Percentiles rank a stretch among this genome's conserved stretches.
Evolutionary conservation across 2,113 vertebrate genomes (phyloP).

Genomic region (Oriolus oriolus): DNA sequence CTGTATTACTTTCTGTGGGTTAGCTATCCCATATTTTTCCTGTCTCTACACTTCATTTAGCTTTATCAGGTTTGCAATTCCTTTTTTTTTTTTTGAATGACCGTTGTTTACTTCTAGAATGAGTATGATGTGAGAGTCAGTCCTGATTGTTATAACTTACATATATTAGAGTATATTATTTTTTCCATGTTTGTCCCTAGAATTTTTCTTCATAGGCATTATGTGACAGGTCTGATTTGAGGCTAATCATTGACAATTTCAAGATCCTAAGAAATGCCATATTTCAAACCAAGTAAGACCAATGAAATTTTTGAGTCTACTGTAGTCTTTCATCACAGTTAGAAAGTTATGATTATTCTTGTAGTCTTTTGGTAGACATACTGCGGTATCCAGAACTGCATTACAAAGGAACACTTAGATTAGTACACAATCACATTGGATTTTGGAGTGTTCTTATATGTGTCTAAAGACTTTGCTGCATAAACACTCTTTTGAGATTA

Average conservation of each 20-base stretch:
- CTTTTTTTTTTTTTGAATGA: neutral
- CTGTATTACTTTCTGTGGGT: neutral
- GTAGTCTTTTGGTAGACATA: neutral
- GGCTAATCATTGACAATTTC: neutral
- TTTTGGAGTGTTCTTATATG: neutral
- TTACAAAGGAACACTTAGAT: neutral
- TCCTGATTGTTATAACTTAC: neutral
- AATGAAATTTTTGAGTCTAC: neutral
- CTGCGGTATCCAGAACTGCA: neutral
- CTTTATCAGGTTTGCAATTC: neutral
- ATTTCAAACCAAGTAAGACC: neutral
- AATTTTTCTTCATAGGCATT: neutral
- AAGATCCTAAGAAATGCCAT: neutral
- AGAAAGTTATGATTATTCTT: neutral
- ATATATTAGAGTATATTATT: neutral
- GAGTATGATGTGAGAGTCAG: neutral
- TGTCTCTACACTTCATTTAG: neutral
- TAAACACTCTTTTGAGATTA: neutral
- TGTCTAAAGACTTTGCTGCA: neutral
- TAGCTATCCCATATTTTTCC: neutral
- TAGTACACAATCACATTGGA: neutral
- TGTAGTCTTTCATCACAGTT: neutral
- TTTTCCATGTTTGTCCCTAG: neutral
- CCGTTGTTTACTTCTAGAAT: neutral
- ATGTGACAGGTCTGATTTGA: neutral